phyloP scores from a whole-genome alignment of 2,113 vertebrate species.

The Cygnus atratus region DNA sequence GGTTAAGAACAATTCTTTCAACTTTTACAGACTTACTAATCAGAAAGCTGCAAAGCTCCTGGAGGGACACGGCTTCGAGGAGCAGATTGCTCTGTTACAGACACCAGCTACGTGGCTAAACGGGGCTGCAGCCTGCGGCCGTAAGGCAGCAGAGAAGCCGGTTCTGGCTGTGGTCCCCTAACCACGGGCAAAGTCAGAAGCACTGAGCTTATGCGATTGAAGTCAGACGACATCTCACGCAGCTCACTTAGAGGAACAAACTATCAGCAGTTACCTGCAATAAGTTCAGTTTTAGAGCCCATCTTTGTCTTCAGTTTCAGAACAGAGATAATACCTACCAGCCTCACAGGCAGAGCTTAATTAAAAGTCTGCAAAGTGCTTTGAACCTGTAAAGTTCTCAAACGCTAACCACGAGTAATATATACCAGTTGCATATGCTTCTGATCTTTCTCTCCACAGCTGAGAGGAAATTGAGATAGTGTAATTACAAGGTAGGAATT shows the following conservation, averaged over 20 bases:
- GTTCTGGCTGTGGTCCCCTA: not conserved
- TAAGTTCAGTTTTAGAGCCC: not conserved
- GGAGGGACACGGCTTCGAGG: accelerated
- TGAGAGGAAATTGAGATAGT: conserved; percentile 52
- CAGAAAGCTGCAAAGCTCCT: conserved; percentile 18
- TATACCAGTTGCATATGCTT: not conserved
- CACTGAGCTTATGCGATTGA: not conserved
- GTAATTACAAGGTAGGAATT: conserved; percentile 55
- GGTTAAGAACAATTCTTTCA: not conserved
- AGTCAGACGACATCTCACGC: not conserved
- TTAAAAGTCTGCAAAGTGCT: conserved; percentile 43
- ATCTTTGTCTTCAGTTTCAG: not conserved
- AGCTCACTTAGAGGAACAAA: not conserved
- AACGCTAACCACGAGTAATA: conserved; percentile 22
- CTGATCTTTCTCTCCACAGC: conserved; percentile 48
- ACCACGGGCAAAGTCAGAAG: not conserved
- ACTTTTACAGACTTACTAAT: conserved; percentile 31
- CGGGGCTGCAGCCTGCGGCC: not conserved
- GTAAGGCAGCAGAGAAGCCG: not conserved
- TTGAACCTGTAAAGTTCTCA: conserved; percentile 44
- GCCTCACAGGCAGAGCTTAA: conserved; percentile 37
- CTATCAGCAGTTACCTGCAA: not conserved
- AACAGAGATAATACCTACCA: not conserved
- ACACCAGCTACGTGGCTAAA: not conserved
- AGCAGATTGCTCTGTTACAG: not conserved